A percentile compares a stretch with the other conserved stretches of the same genome.
phyloP scores from a whole-genome alignment of 2,113 vertebrate genomes.

The Salvelinus namaycush region DNA sequence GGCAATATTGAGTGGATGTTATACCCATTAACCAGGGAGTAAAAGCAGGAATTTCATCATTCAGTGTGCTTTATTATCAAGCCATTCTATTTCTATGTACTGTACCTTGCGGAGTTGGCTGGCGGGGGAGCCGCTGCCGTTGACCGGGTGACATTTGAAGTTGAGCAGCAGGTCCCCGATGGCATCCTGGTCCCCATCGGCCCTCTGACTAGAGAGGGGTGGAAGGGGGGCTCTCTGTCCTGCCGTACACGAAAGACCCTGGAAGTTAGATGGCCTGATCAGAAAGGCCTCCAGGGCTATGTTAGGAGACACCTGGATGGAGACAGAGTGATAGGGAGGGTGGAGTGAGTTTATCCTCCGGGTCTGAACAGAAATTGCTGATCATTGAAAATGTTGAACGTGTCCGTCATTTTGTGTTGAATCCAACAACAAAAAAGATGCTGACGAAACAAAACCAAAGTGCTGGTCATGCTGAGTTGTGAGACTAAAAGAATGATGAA shows the following conservation, averaged over 20 bases:
- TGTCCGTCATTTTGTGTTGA: too few relatives aligned
- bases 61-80: too few relatives aligned
- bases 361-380: too few relatives aligned
- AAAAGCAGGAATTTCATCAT: too few relatives aligned
- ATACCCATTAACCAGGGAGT: conserved; percentile 31
- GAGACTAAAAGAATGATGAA: conserved; percentile 6
- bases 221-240: conserved; percentile 67
- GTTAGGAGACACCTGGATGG: conserved; percentile 76
- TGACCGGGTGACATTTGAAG: conserved; percentile 82
- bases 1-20: not conserved
- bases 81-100: not conserved
- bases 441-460: too few relatives aligned
- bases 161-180: conserved; percentile 70
- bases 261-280: conserved; percentile 76
- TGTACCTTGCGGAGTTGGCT: conserved; percentile 77
- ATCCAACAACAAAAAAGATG: too few relatives aligned
- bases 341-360: not conserved
- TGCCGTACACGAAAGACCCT: conserved; percentile 79
- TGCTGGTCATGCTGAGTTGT: conserved; percentile 24
- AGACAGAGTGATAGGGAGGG: conserved; percentile 25
- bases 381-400: too few relatives aligned
- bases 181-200: conserved; percentile 55
- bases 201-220: conserved; percentile 15
- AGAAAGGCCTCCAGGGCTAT: conserved; percentile 81
- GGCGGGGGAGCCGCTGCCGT: conserved; percentile 69